Base-by-base conservation (phyloP, 2,888 invertebrate species). In the Odontothrips loti region DNA sequence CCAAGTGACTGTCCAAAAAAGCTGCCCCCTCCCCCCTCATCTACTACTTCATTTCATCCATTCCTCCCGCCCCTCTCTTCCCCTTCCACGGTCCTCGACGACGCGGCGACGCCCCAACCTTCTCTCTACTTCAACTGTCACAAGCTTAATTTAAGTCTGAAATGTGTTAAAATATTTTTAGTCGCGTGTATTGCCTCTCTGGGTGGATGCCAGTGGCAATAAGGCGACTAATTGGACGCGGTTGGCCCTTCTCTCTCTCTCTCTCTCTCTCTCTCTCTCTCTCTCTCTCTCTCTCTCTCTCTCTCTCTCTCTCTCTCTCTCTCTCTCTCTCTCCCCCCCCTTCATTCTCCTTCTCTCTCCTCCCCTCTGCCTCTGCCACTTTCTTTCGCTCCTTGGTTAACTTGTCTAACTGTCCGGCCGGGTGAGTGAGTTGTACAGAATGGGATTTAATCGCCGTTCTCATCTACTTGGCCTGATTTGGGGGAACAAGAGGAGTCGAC, bases 91-190 rank as follows among this genome's bases (percentile, higher is more conserved):
- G 9, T 12, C 10, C 15, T 2, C 51, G 20, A 12, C 51, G 51
- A 3, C 51, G 6, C 51, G 51, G 15, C 10, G 15, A 20, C 58
- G 17, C 58, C 11, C 58, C 58, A 11, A 11, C 58, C 58, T 17
- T 43, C 68, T 27, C 68, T 27, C 10, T 27, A 75, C 23, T 75
- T 75, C 68, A 27, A 75, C 68, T 75, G 68, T 75, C 68, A 75
- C 68, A 75, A 75, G 68, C 68, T 75, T 75, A 75, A 75, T 75
- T 75, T 75, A 75, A 75, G 68, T 75, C 68, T 75, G 68, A 75
- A 75, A 75, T 75, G 68, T 75, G 68, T 75, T 75, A 75, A 75
- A 75, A 75, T 75, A 75, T 75, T 75, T 75, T 75, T 75, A 75
- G 68, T 75, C 23, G 68, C 27, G 68, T 75, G 68, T 75, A 27